Evolutionary conservation across 2,888 invertebrate genomes (phyloP).

Genomic region (Campoletis raptor): DNA sequence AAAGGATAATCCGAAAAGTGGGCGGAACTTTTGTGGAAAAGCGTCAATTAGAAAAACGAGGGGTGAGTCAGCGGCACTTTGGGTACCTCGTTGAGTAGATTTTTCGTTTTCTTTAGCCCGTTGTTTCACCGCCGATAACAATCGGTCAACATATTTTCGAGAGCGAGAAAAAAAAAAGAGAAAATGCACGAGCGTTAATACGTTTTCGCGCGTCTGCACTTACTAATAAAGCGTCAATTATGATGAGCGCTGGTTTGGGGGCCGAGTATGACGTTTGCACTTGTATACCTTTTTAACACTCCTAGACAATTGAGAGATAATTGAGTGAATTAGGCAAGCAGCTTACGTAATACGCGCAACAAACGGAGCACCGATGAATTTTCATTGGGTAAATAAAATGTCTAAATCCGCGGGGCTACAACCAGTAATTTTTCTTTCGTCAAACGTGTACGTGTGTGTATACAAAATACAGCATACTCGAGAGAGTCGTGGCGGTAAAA

Average conservation of each 20-base stretch:
- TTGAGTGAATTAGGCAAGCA: not conserved
- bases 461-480: not conserved
- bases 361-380: not conserved
- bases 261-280: constrained; percentile 42
- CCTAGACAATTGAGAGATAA: not conserved
- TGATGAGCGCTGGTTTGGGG: constrained; percentile 9
- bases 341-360: not conserved
- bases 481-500: constrained; percentile 18
- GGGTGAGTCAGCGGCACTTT: constrained; percentile 18
- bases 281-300: constrained; percentile 14
- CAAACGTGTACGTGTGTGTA: not conserved
- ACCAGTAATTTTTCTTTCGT: constrained; percentile 33
- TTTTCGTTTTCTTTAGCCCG: not conserved
- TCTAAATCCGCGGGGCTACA: not conserved
- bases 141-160: constrained; percentile 24
- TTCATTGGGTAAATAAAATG: constrained; percentile 21
- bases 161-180: not conserved
- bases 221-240: constrained; percentile 6
- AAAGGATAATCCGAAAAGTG: not conserved
- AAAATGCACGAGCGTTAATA: constrained; percentile 31
- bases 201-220: constrained; percentile 24
- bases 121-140: constrained; percentile 12
- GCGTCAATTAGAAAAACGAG: constrained; percentile 20
- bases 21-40: not conserved
- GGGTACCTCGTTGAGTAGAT: constrained; percentile 12